A percentile compares a stretch with the other conserved stretches of the same genome.
Conservation (phyloP, 2,797 vertebrate species). For the Buceros bicornis region DNA sequence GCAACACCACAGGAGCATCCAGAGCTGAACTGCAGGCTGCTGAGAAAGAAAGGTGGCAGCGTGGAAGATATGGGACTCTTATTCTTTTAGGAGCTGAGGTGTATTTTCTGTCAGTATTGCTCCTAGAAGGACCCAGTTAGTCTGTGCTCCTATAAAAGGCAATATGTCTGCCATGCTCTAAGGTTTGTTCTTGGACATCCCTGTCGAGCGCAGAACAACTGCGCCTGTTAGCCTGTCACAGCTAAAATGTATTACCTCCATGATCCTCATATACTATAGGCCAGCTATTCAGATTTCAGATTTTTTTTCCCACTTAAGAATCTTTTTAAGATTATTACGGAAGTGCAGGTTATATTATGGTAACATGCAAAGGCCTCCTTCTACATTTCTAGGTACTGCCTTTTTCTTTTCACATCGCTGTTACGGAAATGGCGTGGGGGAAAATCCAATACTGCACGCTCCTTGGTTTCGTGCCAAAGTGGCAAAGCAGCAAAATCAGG, state of each 20-base stretch:
- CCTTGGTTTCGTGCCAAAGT: slow-evolving; percentile 24
- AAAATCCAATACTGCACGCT: slow-evolving; percentile 6
- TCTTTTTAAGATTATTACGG: background rate
- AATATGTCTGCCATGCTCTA: background rate
- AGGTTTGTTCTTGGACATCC: background rate
- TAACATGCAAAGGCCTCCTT: background rate
- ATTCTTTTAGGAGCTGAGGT: background rate
- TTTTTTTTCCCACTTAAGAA: background rate
- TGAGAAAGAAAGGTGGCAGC: background rate
- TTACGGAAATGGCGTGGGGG: background rate
- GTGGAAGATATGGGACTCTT: background rate
- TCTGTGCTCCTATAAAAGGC: background rate
- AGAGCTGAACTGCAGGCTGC: background rate
- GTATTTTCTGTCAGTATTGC: background rate
- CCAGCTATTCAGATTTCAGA: background rate
- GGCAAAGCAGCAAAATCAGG: slow-evolving; percentile 47
- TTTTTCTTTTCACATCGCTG: background rate
- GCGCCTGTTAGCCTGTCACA: background rate
- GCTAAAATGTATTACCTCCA: background rate
- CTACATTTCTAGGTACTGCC: background rate
- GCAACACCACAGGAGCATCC: fast-evolving
- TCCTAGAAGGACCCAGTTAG: background rate
- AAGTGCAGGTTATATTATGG: background rate
- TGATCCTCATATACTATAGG: background rate
- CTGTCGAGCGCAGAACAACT: background rate